Evolutionary conservation across 2,888 invertebrate species (phyloP).

Genomic region (Lycophotia porphyrea): DNA sequence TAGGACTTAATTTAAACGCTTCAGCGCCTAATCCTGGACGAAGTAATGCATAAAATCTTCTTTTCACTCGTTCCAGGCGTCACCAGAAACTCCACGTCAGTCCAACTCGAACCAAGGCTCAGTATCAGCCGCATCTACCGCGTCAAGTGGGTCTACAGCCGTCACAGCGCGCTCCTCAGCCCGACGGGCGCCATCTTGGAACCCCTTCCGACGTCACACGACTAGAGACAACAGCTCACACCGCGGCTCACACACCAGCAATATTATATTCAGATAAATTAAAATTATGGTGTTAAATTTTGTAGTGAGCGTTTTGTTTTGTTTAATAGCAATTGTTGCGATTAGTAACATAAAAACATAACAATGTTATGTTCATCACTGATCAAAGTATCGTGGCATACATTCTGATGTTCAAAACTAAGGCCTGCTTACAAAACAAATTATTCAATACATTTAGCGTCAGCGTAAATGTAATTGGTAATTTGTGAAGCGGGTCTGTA

Average conservation of each 20-base stretch:
- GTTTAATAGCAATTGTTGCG: not conserved
- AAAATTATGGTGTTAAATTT: not conserved
- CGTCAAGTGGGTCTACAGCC: conserved; percentile 84
- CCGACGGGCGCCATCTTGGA: conserved; percentile 91
- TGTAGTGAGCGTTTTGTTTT: not conserved
- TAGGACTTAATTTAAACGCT: not conserved
- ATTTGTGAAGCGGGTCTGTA: not conserved
- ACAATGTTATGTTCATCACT: conserved; percentile 10
- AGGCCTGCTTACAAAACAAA: not conserved
- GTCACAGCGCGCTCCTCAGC: conserved; percentile 83
- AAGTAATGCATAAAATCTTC: not conserved
- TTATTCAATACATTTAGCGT: not conserved
- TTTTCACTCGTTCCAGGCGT: conserved; percentile 65
- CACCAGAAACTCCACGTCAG: conserved; percentile 79
- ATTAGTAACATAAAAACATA: conserved; percentile 9
- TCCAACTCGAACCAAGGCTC: conserved; percentile 85
- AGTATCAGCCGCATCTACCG: conserved; percentile 86
- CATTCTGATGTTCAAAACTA: not conserved
- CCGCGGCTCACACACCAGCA: conserved; percentile 86
- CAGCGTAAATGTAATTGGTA: not conserved
- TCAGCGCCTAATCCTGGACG: not conserved
- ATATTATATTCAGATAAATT: conserved; percentile 90
- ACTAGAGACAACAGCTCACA: conserved; percentile 88
- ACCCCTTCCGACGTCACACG: conserved; percentile 92
- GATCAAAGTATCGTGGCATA: conserved; percentile 20